phyloP scores from a whole-genome alignment of 92 coral and sea anemone species.

The Epizoanthus rinbou region DNA sequence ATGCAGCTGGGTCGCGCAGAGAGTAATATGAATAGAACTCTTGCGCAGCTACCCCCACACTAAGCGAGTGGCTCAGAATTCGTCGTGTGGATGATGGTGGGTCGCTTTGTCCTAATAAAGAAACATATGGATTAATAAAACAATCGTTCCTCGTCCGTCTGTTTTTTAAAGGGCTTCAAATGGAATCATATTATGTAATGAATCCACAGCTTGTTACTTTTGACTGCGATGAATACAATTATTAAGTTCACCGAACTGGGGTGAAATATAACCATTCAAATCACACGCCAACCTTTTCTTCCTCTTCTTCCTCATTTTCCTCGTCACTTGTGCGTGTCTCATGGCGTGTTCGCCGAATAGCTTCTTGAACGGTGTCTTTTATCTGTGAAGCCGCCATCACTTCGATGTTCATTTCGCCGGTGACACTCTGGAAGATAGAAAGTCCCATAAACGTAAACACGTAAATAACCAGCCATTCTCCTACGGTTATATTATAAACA shows the following conservation, averaged over 20 bases:
- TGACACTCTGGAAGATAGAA: slow-evolving; percentile 1
- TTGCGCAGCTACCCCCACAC: not conserved
- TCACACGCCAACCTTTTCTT: slow-evolving; percentile 17
- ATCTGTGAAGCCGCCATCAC: slow-evolving; percentile 27
- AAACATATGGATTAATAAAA: not conserved
- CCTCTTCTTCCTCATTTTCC: slow-evolving; percentile 23
- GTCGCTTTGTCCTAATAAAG: slow-evolving; percentile 12
- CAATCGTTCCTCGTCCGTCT: not conserved
- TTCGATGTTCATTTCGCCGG: slow-evolving; percentile 23
- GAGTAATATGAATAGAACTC: not conserved
- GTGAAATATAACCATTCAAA: not conserved
- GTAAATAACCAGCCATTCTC: too few species aligned
- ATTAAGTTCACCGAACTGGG: not conserved
- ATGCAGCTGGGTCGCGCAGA: not conserved
- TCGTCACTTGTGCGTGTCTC: slow-evolving; percentile 24
- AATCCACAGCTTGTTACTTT: too few species aligned
- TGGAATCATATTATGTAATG: too few species aligned
- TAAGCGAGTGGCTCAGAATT: slow-evolving; percentile 14
- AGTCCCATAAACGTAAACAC: too few species aligned
- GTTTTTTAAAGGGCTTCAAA: too few species aligned
- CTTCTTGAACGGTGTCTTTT: slow-evolving; percentile 13
- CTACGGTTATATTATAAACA: too few species aligned
- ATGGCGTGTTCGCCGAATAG: slow-evolving; percentile 12
- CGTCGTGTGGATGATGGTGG: slow-evolving; percentile 39
- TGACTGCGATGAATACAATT: too few species aligned